Evolutionary conservation across 1,140 invertebrate genomes (phyloP), one percentile per base, ranked within the genome.

Genomic region (Cotesia typhae): DNA sequence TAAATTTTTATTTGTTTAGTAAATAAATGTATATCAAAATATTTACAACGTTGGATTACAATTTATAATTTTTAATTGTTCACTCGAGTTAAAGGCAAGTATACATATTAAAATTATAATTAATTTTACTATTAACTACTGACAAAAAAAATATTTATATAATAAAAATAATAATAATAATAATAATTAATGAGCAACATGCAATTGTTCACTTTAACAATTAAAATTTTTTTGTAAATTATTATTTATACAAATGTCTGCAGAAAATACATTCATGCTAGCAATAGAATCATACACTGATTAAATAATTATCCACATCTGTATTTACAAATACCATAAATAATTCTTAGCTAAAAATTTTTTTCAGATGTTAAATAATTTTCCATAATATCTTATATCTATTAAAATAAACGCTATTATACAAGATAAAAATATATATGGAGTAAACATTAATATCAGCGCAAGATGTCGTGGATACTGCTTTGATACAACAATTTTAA

Each of bases 331-430:
- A 80, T 80, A 82, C 78, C 77, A 47, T 47, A 47, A 47, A 47
- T 47, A 47, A 47, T 47, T 9, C 6, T 47, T 47, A 47, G 10
- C 10, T 47, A 47, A 47, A 47, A 47, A 47, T 2, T 28, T 28
- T 28, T 28, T 28, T 28, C 28, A 28, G 28, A 28, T 28, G 28
- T 28, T 28, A 28, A 28, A 28, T 28, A 80, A 65, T 74, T 80
- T 78, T 70, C 72, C 71, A 73, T 81, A 77, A 77, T 79, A 82
- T 80, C 75, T 83, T 79, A 76, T 53, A 59, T 63, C 78, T 76
- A 77, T 76, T 77, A 77, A 76, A 80, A 81, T 79, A 71, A 72
- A 61, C 70, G 12, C 60, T 59, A 70, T 70, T 52, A 74, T 37
- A 57, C 14, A 38, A 67, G 9, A 28, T 52, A 67, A 17, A 61